These are phyloP conservation scores for Lycorma delicatula DNA, from an alignment of 1,140 invertebrate species.

Conservation along the genomic window DNA sequence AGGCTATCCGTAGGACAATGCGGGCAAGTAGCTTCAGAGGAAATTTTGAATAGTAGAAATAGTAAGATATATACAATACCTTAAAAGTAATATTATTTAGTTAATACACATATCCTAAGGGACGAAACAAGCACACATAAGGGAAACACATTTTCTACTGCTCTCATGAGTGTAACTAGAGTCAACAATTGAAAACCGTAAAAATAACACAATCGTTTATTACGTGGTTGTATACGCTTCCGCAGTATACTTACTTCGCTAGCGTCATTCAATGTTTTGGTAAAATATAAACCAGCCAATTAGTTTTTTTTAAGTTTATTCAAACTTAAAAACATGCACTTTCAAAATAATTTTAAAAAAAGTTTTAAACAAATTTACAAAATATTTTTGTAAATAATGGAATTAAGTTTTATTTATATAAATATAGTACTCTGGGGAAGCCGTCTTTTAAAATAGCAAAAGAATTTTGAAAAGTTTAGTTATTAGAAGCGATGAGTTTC, in stretches of 20 bases:
- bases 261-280: too few relatives aligned
- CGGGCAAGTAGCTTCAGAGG: background rate
- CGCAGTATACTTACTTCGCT: background rate
- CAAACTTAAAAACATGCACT: too few relatives aligned
- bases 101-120: background rate
- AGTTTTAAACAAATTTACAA: too few relatives aligned
- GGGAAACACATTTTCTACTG: background rate
- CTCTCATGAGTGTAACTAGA: background rate
- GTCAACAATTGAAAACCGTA: constrained; percentile 5
- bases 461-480: too few relatives aligned
- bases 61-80: background rate
- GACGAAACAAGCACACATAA: background rate
- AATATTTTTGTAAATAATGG: too few relatives aligned
- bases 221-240: background rate
- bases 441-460: too few relatives aligned
- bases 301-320: too few relatives aligned
- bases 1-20: constrained; percentile 23
- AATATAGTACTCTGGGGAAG: too few relatives aligned
- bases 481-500: too few relatives aligned
- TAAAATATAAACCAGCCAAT: too few relatives aligned
- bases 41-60: background rate
- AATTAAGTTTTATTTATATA: too few relatives aligned
- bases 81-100: background rate
- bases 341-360: too few relatives aligned
- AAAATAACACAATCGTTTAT: constrained; percentile 1